A percentile compares a stretch with the other conserved stretches of the same genome.
These are phyloP conservation scores for Cydia amplana DNA, from an alignment of 1,140 invertebrate genomes.

Conservation along the genomic window DNA sequence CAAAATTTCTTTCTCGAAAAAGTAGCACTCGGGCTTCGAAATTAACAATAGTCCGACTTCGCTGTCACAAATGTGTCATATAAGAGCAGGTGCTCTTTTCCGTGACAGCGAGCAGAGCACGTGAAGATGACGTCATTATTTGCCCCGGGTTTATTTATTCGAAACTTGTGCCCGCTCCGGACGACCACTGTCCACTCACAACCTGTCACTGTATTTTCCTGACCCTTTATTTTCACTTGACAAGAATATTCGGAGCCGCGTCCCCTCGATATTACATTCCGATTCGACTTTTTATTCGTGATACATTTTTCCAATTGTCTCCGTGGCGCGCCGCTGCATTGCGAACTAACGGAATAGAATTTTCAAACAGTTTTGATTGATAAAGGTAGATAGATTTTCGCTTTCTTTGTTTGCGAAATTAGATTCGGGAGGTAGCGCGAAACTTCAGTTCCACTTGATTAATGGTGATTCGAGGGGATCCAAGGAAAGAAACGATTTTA, in stretches of 20 bases:
- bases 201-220: slow-evolving; percentile 73
- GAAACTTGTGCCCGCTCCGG: slow-evolving; percentile 68
- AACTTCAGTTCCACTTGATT: slow-evolving; percentile 78
- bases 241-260: slow-evolving; percentile 72
- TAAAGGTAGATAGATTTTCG: slow-evolving; percentile 78
- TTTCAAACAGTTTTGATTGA: slow-evolving; percentile 79
- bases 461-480: slow-evolving; percentile 70
- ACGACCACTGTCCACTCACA: slow-evolving; percentile 74
- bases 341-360: slow-evolving; percentile 77
- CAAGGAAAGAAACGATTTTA: slow-evolving; percentile 65
- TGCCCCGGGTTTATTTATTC: slow-evolving; percentile 73
- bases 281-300: slow-evolving; percentile 77
- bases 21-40: slow-evolving; percentile 34
- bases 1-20: slow-evolving; percentile 33
- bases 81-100: slow-evolving; percentile 52
- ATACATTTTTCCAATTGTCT: slow-evolving; percentile 80
- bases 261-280: slow-evolving; percentile 75
- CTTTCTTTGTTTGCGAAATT: slow-evolving; percentile 79
- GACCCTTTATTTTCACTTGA: slow-evolving; percentile 78
- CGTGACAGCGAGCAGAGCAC: slow-evolving; percentile 53
- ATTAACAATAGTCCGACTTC: slow-evolving; percentile 56
- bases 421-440: slow-evolving; percentile 75
- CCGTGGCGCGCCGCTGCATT: slow-evolving; percentile 65
- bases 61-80: slow-evolving; percentile 52
- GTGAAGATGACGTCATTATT: slow-evolving; percentile 66